Conservation (phyloP, 2,888 invertebrate species). For the Nasonia oneida region DNA sequence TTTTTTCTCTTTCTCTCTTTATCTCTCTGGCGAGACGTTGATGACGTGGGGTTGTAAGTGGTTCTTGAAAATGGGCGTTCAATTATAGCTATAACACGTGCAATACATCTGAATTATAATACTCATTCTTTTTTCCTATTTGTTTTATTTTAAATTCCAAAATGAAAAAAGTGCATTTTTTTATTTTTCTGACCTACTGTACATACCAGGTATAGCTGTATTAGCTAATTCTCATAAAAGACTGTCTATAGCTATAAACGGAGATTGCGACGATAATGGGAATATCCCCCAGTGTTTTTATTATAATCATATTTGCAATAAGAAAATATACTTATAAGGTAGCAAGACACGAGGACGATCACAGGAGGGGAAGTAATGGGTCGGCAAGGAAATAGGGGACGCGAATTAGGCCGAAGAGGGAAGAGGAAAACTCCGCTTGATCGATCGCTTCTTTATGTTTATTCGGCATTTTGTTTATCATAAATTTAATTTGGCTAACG, state of each 20-base stretch:
- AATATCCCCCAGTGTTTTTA: background rate
- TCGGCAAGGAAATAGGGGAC: background rate
- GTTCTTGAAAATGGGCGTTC: no score
- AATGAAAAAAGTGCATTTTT: no score
- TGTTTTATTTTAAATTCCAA: no score
- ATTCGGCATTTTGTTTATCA: constrained; percentile 33
- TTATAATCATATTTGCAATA: constrained; percentile 2
- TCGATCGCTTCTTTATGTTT: constrained; percentile 37
- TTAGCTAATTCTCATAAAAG: no score
- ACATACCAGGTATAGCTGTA: no score
- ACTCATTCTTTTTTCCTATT: no score
- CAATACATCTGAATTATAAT: no score
- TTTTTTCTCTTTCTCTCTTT: background rate
- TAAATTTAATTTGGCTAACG: constrained; percentile 37
- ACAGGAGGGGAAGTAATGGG: background rate
- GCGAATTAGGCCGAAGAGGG: background rate
- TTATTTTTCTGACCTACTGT: no score
- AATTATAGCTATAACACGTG: no score
- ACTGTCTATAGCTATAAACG: no score
- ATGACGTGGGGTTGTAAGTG: no score
- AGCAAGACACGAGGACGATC: background rate
- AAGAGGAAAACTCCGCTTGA: background rate
- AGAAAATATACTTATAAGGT: background rate
- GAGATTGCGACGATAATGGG: background rate
- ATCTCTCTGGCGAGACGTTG: no score